A percentile compares a stretch with the other conserved stretches of the same genome.
phyloP scores from a whole-genome alignment of 2,888 invertebrate genomes.

The Perizoma affinitatum region DNA sequence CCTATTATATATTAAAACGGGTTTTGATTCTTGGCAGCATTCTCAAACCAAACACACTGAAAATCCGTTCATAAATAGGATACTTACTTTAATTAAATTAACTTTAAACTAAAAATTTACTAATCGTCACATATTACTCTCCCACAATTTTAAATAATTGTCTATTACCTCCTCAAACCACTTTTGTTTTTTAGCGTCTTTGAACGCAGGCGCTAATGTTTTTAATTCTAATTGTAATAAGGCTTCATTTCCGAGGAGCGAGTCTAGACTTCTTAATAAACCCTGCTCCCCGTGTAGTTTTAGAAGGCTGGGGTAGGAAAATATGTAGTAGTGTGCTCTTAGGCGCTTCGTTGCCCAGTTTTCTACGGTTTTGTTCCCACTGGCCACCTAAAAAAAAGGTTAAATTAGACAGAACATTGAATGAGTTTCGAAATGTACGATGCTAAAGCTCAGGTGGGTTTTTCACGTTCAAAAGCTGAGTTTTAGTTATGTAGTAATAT shows the following conservation, averaged over 20 bases:
- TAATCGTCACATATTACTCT: conserved; percentile 90
- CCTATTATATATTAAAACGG: not conserved
- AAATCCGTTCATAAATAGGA: conserved; percentile 24
- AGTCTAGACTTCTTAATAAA: conserved; percentile 88
- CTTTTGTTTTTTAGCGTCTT: conserved; percentile 88
- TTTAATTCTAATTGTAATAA: conserved; percentile 92
- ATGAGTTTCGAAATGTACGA: not conserved
- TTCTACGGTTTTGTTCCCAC: conserved; percentile 91
- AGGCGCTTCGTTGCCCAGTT: conserved; percentile 89
- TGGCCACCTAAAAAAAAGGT: conserved; percentile 85
- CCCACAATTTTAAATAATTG: conserved; percentile 95
- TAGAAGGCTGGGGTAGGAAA: conserved; percentile 90
- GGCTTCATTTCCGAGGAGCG: conserved; percentile 91
- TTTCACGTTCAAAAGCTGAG: not conserved
- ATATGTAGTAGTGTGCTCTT: conserved; percentile 90
- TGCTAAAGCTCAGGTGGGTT: not conserved
- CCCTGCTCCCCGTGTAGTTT: conserved; percentile 92
- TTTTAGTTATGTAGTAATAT: not conserved
- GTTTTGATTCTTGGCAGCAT: not conserved
- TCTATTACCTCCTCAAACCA: conserved; percentile 96
- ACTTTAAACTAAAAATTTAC: conserved; percentile 32
- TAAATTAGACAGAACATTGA: not conserved
- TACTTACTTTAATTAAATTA: conserved; percentile 18
- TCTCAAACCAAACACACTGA: conserved; percentile 2
- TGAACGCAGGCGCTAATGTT: conserved; percentile 91